These are phyloP conservation scores for Nymphalis c-album DNA, from an alignment of 2,888 invertebrate genomes.

Conservation along the genomic window DNA sequence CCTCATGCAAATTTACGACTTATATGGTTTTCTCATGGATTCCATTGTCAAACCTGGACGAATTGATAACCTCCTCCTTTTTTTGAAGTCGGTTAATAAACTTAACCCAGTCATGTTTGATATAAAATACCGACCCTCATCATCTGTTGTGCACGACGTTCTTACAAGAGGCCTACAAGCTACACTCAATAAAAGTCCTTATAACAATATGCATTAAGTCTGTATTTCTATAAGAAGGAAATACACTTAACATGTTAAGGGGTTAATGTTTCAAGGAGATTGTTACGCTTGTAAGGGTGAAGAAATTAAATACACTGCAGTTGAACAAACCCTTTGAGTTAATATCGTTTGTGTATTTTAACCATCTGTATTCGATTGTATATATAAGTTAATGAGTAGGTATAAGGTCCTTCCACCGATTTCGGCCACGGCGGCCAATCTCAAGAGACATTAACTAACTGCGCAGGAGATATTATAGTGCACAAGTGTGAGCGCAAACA, in stretches of 20 bases:
- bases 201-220: background rate
- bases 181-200: slow-evolving; percentile 11
- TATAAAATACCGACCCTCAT: slow-evolving; percentile 22
- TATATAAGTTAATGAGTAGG: too few species aligned
- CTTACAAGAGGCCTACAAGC: slow-evolving; percentile 18
- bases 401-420: too few species aligned
- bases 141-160: slow-evolving; percentile 23
- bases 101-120: slow-evolving; percentile 3
- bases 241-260: slow-evolving; percentile 19
- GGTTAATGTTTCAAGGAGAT: slow-evolving; percentile 28
- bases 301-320: slow-evolving; percentile 18
- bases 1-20: too few species aligned
- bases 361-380: too few species aligned
- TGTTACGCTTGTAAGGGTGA: slow-evolving; percentile 23
- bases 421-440: too few species aligned
- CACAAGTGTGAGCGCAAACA: too few species aligned
- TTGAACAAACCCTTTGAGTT: slow-evolving; percentile 7
- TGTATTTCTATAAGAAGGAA: background rate
- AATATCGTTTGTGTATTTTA: background rate
- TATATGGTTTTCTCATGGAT: too few species aligned
- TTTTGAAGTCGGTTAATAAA: too few species aligned
- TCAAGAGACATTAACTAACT: too few species aligned
- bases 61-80: too few species aligned
- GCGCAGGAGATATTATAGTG: too few species aligned
- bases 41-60: too few species aligned